Conservation (phyloP, 2,888 invertebrate species). For the Drosophila lutescens region DNA sequence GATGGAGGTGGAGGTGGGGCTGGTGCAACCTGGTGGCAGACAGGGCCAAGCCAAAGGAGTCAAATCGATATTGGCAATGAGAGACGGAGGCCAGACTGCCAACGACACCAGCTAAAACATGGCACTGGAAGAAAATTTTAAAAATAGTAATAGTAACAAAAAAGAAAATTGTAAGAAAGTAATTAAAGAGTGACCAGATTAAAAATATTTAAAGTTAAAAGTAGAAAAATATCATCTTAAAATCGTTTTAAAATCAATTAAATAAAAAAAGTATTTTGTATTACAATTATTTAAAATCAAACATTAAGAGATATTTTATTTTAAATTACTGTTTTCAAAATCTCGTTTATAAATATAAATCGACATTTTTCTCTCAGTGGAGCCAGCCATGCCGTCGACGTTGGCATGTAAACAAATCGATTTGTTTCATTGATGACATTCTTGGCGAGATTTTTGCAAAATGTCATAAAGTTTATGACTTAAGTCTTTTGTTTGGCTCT, state of each 20-base stretch:
- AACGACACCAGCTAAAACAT: conserved; percentile 19
- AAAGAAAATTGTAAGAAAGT: too few relatives aligned
- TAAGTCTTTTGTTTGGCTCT: conserved; percentile 82
- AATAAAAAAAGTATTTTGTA: too few relatives aligned
- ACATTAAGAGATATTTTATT: too few relatives aligned
- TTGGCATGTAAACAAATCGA: conserved; percentile 82
- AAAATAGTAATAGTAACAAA: too few relatives aligned
- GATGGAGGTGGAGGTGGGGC: conserved; percentile 12
- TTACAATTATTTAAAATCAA: too few relatives aligned
- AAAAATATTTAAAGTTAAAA: not conserved
- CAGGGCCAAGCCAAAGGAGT: conserved; percentile 54
- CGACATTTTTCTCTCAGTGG: not conserved
- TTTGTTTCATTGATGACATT: conserved; percentile 84
- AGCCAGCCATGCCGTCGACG: conserved; percentile 29
- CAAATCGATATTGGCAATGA: conserved; percentile 70
- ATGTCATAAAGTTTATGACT: conserved; percentile 84
- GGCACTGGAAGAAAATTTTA: conserved; percentile 3
- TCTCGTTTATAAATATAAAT: not conserved
- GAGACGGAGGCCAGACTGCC: conserved; percentile 38
- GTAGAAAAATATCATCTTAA: too few relatives aligned
- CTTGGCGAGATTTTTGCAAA: conserved; percentile 79
- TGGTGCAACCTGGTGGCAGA: conserved; percentile 43
- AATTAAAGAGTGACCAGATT: not conserved
- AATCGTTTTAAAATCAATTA: too few relatives aligned
- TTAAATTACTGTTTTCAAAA: too few relatives aligned